These are phyloP conservation scores for Drosophila setifemur DNA, from an alignment of 1,140 invertebrate genomes.

Conservation along the genomic window DNA sequence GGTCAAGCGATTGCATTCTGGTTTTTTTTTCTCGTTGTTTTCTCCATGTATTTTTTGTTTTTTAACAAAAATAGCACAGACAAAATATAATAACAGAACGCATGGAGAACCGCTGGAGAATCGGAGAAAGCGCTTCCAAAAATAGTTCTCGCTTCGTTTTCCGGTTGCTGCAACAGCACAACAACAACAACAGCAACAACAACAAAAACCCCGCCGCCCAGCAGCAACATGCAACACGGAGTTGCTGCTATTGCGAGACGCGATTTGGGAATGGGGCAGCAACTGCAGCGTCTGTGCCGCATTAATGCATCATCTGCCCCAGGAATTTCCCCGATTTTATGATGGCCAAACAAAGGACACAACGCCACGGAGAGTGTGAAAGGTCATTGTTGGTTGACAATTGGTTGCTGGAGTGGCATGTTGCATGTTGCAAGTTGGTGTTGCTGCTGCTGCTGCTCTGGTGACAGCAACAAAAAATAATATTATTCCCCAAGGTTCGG, in stretches of 20 bases:
- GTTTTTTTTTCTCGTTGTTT: not conserved
- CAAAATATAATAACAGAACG: constrained; percentile 60
- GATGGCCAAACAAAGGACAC: constrained; percentile 38
- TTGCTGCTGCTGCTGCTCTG: not conserved
- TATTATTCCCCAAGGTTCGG: constrained; percentile 14
- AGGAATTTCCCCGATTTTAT: constrained; percentile 18
- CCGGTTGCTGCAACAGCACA: constrained; percentile 23
- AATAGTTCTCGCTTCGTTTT: constrained; percentile 40
- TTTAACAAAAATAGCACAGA: constrained; percentile 69
- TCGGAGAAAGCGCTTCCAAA: constrained; percentile 36
- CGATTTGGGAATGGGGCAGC: not conserved
- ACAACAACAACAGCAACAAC: not conserved
- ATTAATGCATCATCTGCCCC: constrained; percentile 62
- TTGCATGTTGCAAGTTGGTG: not conserved
- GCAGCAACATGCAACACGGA: constrained; percentile 21
- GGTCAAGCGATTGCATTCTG: constrained; percentile 74
- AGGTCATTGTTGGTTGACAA: constrained; percentile 56
- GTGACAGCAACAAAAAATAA: not conserved
- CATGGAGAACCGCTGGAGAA: constrained; percentile 9
- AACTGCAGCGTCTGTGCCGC: constrained; percentile 56
- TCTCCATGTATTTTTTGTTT: constrained; percentile 6
- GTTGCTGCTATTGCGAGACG: not conserved
- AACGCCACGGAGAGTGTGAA: constrained; percentile 42
- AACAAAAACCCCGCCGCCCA: not conserved
- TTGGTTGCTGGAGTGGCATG: too few species aligned